Conservation (phyloP, 2,888 invertebrate species). For the Athripsodes cinereus region DNA sequence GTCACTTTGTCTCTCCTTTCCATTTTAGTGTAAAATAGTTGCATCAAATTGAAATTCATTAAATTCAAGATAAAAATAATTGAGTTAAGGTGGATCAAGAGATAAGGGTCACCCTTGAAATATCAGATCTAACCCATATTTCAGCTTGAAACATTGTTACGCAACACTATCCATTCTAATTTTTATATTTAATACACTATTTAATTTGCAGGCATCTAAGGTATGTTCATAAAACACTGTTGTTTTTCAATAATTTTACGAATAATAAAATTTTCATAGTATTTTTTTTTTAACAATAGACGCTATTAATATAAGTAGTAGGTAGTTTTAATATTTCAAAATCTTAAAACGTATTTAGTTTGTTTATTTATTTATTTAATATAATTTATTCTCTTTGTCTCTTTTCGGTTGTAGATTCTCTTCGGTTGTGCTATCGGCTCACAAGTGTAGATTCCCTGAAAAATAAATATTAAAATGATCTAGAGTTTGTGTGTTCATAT, state of each 20-base stretch:
- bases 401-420: too few relatives aligned
- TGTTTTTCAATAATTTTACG: background rate
- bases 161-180: too few relatives aligned
- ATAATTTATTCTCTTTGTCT: background rate
- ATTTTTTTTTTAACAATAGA: background rate
- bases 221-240: background rate
- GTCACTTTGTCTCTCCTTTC: too few relatives aligned
- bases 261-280: background rate
- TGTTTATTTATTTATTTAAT: background rate
- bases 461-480: background rate
- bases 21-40: too few relatives aligned
- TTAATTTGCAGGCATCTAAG: constrained; percentile 2
- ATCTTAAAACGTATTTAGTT: background rate
- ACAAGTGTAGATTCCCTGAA: background rate
- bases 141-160: too few relatives aligned
- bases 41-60: too few relatives aligned
- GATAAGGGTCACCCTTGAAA: too few relatives aligned
- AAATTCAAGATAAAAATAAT: too few relatives aligned
- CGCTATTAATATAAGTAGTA: background rate
- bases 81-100: too few relatives aligned
- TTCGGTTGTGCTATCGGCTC: too few relatives aligned
- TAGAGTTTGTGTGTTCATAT: too few relatives aligned
- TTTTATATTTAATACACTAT: background rate
- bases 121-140: too few relatives aligned
- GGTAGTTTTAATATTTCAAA: background rate